Base-by-base conservation (phyloP, 1,140 invertebrate species). In the Zelostemma sp. region DNA sequence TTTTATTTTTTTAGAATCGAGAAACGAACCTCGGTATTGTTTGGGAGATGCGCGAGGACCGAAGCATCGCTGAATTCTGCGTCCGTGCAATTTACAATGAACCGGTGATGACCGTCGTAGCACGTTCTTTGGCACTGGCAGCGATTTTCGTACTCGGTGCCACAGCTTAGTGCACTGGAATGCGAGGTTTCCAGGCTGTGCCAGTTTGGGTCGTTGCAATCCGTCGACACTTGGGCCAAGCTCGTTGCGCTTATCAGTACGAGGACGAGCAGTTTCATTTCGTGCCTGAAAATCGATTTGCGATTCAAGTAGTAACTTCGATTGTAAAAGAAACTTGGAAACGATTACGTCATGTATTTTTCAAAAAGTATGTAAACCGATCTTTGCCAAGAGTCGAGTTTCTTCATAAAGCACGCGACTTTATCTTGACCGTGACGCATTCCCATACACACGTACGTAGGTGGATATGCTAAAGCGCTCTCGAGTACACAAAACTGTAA, bases 1-100 rank as follows among this genome's bases (percentile, higher is more conserved):
- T n/a, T n/a, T n/a, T n/a, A n/a, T n/a, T n/a, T n/a, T n/a, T n/a
- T n/a, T n/a, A n/a, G n/a, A n/a, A n/a, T n/a, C n/a, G n/a, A n/a
- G n/a, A n/a, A n/a, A n/a, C n/a, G 21, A 25, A 25, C 87, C 80
- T 92, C 86, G 11, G 90, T 92, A 61, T 91, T 84, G 6, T 86
- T 78, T 0, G 93, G 92, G 46, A 94, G 81, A 46, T 87, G 83
- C 64, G 87, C 79, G 9, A 94, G 79, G 57, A 91, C 87, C 1
- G 81, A 78, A 0, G 89, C 87, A 58, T 89, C 85, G 0, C 68
- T 85, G 68, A 94, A 90, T 1, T 86, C 84, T 1, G 88, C 82
- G 76, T 92, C 86, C 0, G 91, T 92, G 75, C 93, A 94, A 77
- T 94, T 93, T 0, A 93, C 91, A 6, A 93, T 86, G 62, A 87